Evolutionary conservation across 1,140 invertebrate genomes (phyloP).

Genomic region (Kradibia gibbosae): DNA sequence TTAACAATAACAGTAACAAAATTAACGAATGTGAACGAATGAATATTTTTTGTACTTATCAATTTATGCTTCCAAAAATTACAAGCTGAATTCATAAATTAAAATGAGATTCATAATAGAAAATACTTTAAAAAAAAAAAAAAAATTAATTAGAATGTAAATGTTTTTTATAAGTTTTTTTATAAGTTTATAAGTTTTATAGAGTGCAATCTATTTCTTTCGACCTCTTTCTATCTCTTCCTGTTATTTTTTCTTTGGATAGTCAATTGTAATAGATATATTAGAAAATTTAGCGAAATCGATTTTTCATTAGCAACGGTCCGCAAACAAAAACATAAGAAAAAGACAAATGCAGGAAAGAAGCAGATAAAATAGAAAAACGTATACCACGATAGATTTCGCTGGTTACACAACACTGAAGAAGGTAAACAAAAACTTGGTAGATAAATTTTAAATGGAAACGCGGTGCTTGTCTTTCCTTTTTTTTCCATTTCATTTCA

Average conservation of each 20-base stretch:
- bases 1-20: too few relatives aligned
- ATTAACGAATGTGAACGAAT: too few relatives aligned
- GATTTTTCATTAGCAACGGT: constrained; percentile 31
- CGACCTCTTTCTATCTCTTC: not conserved
- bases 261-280: not conserved
- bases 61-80: too few relatives aligned
- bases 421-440: constrained; percentile 24
- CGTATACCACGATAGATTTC: not conserved
- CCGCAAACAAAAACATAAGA: not conserved
- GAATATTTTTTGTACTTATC: too few relatives aligned
- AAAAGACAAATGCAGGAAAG: not conserved
- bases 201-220: too few relatives aligned
- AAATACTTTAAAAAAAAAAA: too few relatives aligned
- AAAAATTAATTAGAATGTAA: too few relatives aligned
- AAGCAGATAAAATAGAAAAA: not conserved
- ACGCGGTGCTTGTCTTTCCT: not conserved
- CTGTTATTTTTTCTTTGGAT: not conserved
- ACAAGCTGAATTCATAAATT: too few relatives aligned
- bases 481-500: not conserved
- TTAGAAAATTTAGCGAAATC: constrained; percentile 37
- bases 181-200: too few relatives aligned
- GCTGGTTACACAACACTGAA: not conserved
- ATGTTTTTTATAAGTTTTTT: too few relatives aligned
- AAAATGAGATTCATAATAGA: too few relatives aligned
- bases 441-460: constrained; percentile 36